Percentiles rank a stretch among this genome's conserved stretches.
These are phyloP conservation scores for Podarcis raffonei DNA, from an alignment of 2,113 vertebrate genomes.

Conservation along the genomic window DNA sequence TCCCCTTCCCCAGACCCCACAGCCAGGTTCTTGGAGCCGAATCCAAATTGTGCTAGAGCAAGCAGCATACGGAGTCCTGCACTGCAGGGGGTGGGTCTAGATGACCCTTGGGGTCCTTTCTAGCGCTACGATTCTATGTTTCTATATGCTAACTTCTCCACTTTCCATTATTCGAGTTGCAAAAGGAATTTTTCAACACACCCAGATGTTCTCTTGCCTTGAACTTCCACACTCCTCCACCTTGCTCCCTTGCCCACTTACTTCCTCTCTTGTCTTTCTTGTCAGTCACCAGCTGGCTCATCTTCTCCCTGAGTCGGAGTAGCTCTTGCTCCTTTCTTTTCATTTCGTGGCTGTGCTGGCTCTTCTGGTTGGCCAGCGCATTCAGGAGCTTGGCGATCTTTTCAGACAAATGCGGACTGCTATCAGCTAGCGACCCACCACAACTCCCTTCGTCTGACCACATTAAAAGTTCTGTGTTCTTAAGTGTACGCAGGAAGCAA, in stretches of 20 bases:
- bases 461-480: neutral
- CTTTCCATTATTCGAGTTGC: neutral
- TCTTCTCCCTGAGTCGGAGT: constrained; percentile 1
- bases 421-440: neutral
- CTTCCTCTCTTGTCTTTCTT: constrained; percentile 7
- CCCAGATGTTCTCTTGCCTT: neutral
- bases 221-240: neutral
- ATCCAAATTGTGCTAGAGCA: neutral
- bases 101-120: too few species aligned
- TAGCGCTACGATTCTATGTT: too few species aligned
- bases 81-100: too few species aligned
- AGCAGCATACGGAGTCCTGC: neutral
- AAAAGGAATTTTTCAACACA: neutral
- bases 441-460: neutral
- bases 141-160: too few species aligned
- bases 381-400: neutral
- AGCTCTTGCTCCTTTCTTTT: constrained; percentile 15
- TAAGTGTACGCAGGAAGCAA: neutral
- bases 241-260: neutral
- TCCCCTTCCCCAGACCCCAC: neutral
- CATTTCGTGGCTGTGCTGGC: constrained; percentile 1
- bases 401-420: neutral
- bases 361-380: neutral
- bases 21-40: neutral
- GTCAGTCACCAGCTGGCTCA: neutral